These are phyloP conservation scores for Varecia variegata DNA, from an alignment of 2,797 vertebrate genomes.

Conservation along the genomic window DNA sequence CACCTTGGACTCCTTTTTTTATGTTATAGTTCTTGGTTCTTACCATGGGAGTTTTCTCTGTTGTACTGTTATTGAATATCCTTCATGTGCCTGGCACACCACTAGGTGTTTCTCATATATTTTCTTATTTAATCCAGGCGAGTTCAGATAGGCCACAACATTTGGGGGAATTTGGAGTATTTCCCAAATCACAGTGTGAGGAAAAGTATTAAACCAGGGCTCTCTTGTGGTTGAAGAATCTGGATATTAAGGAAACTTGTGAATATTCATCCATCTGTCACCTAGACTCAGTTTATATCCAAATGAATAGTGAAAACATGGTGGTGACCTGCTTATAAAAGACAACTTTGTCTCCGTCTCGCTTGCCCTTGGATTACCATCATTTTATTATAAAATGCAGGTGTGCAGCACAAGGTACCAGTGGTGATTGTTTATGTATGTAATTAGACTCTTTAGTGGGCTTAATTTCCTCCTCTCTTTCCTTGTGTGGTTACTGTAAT, in stretches of 20 bases:
- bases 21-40: background rate
- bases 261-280: background rate
- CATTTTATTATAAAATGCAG: background rate
- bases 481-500: background rate
- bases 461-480: slow-evolving; percentile 6
- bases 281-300: background rate
- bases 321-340: background rate
- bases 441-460: background rate
- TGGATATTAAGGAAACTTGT: background rate
- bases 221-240: background rate
- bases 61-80: background rate
- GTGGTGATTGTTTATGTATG: background rate
- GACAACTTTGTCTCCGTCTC: background rate
- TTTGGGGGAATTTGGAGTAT: background rate
- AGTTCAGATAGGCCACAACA: background rate
- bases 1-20: background rate
- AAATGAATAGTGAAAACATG: background rate
- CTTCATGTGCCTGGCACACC: background rate
- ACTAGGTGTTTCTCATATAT: background rate
- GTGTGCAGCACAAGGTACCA: background rate
- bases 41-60: background rate
- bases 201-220: background rate
- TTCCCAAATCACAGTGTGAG: background rate
- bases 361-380: background rate
- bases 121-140: background rate